These are phyloP conservation scores for Drosophila colorata DNA, from an alignment of 2,888 invertebrate genomes.

Conservation along the genomic window DNA sequence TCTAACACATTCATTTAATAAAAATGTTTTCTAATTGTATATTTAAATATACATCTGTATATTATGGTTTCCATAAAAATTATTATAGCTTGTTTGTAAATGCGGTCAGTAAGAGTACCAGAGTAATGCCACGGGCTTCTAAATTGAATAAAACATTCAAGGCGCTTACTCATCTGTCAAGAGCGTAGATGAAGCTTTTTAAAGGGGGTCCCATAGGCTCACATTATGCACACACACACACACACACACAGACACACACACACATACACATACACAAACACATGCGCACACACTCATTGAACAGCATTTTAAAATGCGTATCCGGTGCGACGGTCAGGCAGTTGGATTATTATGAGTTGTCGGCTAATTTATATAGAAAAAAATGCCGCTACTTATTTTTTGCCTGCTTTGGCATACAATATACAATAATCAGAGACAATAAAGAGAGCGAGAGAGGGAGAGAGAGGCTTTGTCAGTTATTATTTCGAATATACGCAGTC, in stretches of 20 bases:
- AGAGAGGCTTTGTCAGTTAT: slow-evolving; percentile 42
- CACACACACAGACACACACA: slow-evolving; percentile 16
- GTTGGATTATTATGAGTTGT: slow-evolving; percentile 59
- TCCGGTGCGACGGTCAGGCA: slow-evolving; percentile 68
- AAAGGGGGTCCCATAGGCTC: slow-evolving; percentile 28
- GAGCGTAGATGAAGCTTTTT: slow-evolving; percentile 18
- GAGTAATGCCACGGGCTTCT: no score
- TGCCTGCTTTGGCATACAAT: slow-evolving; percentile 57
- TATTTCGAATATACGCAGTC: slow-evolving; percentile 40
- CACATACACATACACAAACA: slow-evolving; percentile 23
- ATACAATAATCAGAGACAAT: slow-evolving; percentile 14
- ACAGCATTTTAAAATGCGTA: slow-evolving; percentile 71
- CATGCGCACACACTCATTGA: slow-evolving; percentile 34
- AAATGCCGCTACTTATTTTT: slow-evolving; percentile 30
- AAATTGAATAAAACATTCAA: slow-evolving; percentile 14
- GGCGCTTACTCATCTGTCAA: slow-evolving; percentile 49
- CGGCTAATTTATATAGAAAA: slow-evolving; percentile 59
- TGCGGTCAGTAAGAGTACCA: neutral
- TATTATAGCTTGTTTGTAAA: neutral
- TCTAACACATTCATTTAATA: neutral
- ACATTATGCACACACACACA: slow-evolving; percentile 36
- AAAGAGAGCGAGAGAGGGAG: slow-evolving; percentile 5
- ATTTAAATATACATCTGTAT: no score
- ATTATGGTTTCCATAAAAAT: neutral
- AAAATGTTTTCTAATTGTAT: neutral